Conservation (phyloP, 1,140 invertebrate genomes). For the Bombus cullumanus region DNA sequence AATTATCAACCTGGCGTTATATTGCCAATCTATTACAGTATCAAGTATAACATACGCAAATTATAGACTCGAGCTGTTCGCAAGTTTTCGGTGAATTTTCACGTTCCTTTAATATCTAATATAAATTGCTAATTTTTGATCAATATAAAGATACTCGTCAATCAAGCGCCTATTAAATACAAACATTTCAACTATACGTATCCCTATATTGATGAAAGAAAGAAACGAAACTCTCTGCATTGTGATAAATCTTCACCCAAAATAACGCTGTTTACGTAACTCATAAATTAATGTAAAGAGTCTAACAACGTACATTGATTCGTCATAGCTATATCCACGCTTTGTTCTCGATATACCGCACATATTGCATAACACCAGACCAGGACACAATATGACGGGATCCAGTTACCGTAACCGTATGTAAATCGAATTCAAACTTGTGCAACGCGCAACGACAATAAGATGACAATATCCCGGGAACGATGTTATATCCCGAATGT, state of each 20-base stretch:
- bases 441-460: not conserved
- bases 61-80: no score
- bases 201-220: not conserved
- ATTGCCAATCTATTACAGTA: no score
- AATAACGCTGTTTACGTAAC: not conserved
- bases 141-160: no score
- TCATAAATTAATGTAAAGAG: not conserved
- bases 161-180: no score
- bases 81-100: no score
- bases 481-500: no score
- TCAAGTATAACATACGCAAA: no score
- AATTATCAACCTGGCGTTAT: no score
- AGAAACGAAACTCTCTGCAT: not conserved
- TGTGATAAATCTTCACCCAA: not conserved
- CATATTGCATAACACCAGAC: not conserved
- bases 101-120: no score
- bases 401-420: not conserved
- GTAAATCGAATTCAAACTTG: conserved; percentile 19
- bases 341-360: not conserved
- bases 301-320: not conserved
- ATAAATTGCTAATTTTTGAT: no score
- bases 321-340: not conserved
- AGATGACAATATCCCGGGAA: not conserved
- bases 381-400: not conserved
- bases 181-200: not conserved